phyloP scores from a whole-genome alignment of 2,797 vertebrate genomes.

The Oreortyx pictus region DNA sequence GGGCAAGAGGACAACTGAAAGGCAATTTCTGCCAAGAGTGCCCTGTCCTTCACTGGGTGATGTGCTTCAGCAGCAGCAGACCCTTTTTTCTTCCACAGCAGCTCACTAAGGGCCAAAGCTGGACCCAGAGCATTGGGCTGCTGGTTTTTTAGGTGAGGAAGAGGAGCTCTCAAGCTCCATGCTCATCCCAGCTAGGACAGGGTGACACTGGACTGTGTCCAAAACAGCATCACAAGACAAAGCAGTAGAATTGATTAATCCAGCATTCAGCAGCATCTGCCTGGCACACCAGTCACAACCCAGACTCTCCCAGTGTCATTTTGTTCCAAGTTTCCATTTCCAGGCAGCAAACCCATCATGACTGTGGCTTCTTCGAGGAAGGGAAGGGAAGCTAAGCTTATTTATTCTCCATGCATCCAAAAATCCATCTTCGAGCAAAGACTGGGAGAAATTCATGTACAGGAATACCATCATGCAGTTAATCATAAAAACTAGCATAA shows the following conservation, averaged over 20 bases:
- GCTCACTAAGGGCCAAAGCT: background rate
- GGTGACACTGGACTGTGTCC: background rate
- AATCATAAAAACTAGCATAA: background rate
- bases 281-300: background rate
- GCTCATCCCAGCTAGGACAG: background rate
- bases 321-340: background rate
- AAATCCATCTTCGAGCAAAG: background rate
- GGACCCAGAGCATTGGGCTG: background rate
- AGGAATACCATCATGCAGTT: background rate
- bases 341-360: background rate
- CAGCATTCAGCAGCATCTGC: too few species aligned
- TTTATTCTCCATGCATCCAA: background rate
- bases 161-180: background rate
- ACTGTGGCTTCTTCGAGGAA: background rate
- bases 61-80: background rate
- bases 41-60: rapidly evolving
- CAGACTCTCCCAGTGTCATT: background rate
- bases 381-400: background rate
- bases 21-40: background rate
- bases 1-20: background rate
- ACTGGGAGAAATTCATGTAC: background rate
- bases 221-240: background rate
- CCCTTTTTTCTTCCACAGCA: rapidly evolving
- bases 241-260: background rate
- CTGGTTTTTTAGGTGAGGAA: background rate